Evolutionary conservation across 2,113 vertebrate genomes (phyloP).

Genomic region (Seriola dumerili): DNA sequence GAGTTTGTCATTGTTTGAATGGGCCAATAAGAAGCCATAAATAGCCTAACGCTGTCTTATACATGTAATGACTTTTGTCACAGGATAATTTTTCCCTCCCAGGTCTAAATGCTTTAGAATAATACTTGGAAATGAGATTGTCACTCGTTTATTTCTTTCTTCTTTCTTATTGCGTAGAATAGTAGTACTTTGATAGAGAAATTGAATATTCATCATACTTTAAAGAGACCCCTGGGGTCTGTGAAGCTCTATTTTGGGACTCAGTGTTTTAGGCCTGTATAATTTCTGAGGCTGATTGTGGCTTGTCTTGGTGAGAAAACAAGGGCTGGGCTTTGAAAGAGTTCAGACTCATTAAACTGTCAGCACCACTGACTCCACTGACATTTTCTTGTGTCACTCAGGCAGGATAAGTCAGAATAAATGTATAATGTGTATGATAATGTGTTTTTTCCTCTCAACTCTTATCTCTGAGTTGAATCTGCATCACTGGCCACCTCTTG

Average conservation of each 20-base stretch:
- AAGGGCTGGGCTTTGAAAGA: not conserved
- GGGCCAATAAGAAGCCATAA: not conserved
- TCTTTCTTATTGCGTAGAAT: not conserved
- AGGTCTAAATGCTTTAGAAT: not conserved
- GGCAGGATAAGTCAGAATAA: conserved; percentile 23
- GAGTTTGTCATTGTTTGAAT: conserved; percentile 20
- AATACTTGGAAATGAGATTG: not conserved
- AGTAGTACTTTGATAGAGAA: not conserved
- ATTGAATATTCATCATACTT: not conserved
- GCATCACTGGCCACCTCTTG: conserved; percentile 21
- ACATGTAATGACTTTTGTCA: conserved; percentile 26
- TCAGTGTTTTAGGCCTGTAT: not conserved
- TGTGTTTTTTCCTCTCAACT: conserved; percentile 5
- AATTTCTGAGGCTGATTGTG: conserved; percentile 12
- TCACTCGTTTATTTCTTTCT: not conserved
- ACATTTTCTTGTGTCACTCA: conserved; percentile 33
- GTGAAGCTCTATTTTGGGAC: conserved; percentile 8
- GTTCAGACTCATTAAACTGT: not conserved
- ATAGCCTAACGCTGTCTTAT: not conserved
- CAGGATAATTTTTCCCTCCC: not conserved
- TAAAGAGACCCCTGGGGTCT: not conserved
- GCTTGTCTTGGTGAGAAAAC: conserved; percentile 15
- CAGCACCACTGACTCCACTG: not conserved
- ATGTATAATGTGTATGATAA: not conserved
- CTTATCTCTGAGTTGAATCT: conserved; percentile 53